Base-by-base conservation (phyloP, 2,113 vertebrate genomes). In the Oreochromis aureus region DNA sequence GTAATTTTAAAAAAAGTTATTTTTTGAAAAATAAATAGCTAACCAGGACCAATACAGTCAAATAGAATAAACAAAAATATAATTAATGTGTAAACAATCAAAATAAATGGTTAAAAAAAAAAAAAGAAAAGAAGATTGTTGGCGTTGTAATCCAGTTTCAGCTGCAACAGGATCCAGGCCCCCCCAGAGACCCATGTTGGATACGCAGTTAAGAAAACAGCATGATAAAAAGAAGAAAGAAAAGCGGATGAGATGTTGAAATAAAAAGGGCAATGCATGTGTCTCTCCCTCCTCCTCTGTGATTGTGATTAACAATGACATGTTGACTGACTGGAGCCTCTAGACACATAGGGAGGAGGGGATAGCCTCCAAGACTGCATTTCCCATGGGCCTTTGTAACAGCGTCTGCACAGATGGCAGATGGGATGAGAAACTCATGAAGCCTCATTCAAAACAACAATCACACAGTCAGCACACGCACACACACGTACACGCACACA, bases 371-470 rank as follows among this genome's bases (percentile, higher is more conserved):
- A 44, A 87, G 89, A 94, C 93, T 91, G 87, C 90, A 92, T 94
- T 90, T 94, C 95, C 95, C 95, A 93, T 85, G 93, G 92, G 93
- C 32, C 91, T 85, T 83, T 89, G 88, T 81, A 89, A 79, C 86
- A 86, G 83, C 56, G n/a, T 88, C 69, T 83, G 86, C 92, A 93
- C 94, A 95, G 92, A 95, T 93, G 93, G 90, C 71, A 92, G 86
- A 89, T 88, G 73, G 81, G 80, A 84, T 34, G 18, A 78, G 41
- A 88, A 55, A 73, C 82, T 84, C 44, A 59, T 58, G 78, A 84
- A 81, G 84, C 51, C n/a, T 53, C 41, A 83, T 83, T 84, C 92
- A 90, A 59, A 86, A 59, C 54, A 69, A 41, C 56, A 82, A 73
- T 41, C 44, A 79, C 55, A 51, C 19, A 69, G 54, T 53, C 59